Evolutionary conservation across 2,113 vertebrate genomes (phyloP), one percentile per base, ranked within the genome.

Genomic region (Amphiprion ocellaris): DNA sequence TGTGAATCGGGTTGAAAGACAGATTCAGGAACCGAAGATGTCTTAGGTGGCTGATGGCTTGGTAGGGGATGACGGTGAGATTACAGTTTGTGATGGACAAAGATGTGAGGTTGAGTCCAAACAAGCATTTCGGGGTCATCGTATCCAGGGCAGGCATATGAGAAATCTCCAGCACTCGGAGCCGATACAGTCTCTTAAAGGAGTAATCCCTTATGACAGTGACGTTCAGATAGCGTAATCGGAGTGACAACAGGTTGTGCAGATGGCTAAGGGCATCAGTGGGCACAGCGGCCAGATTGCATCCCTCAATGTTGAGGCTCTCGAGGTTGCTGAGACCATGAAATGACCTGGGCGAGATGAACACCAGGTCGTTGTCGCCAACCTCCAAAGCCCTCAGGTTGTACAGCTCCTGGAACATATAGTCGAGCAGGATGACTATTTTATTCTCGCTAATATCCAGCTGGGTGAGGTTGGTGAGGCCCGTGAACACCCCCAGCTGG

Each of bases 401-500:
- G 92, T 97, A 98, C 87, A 99, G 95, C 93, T 99, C 98, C 94
- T 99, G 98, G 91, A 99, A 99, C 97, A 98, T 98, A 82, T 98
- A 96, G 92, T 99, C 98, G 67, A 99, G 94, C 56, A 99, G 95
- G 87, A 99, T 99, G 85, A 99, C 98, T 77, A 99, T 98, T 95
- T 97, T 98, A 90, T 99, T 99, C 93, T 99, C 98, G 24, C 98
- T 99, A 82, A 99, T 98, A 92, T 99, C 98, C 94, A 99, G 94
- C 90, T 95, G 96, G 74, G 98, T 99, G 76, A 99, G 97, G 92
- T 99, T 99, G 86, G 95, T 97, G 86, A 99, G 94, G 90, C 98
- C 98, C 0, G 97, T 98, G 92, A 99, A 99, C 53, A 99, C 97
- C 7, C 98, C 98, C 21, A 97, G 93, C 50, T 97, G 97, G 85